Evolutionary conservation across 2,113 vertebrate genomes (phyloP).

Genomic region (Laterallus jamaicensis): DNA sequence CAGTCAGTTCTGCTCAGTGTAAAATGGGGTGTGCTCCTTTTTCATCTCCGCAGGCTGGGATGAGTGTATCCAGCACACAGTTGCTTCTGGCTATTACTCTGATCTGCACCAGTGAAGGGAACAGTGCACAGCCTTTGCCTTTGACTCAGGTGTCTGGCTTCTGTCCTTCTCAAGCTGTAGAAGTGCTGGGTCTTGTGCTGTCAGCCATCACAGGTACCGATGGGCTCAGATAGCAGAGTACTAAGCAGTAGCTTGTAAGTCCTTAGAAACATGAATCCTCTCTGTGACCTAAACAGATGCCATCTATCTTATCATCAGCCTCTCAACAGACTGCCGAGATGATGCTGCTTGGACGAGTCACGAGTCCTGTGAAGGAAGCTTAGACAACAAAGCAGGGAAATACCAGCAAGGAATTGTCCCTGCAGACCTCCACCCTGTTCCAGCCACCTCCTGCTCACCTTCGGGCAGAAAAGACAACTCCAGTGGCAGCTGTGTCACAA

Average conservation of each 20-base stretch:
- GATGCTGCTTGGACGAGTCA: neutral
- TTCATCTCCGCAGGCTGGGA: neutral
- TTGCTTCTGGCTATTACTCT: neutral
- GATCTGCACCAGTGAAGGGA: neutral
- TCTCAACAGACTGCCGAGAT: neutral
- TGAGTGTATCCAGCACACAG: accelerated
- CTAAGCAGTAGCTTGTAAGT: conserved; percentile 42
- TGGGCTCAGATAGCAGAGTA: conserved; percentile 14
- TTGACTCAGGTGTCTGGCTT: neutral
- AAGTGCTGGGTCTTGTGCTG: neutral
- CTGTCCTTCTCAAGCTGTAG: neutral
- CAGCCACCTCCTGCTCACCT: neutral
- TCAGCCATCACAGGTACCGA: neutral
- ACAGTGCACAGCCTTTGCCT: neutral
- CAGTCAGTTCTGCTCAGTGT: neutral
- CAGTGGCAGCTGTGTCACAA: accelerated
- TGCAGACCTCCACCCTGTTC: neutral
- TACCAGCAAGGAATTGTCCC: neutral
- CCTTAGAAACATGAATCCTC: conserved; percentile 48
- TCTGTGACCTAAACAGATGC: conserved; percentile 41
- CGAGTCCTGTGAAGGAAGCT: neutral
- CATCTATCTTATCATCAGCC: conserved; percentile 44
- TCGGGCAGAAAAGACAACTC: neutral
- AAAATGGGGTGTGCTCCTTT: neutral
- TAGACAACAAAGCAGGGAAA: neutral